Base-by-base conservation (phyloP, 2,113 vertebrate genomes). In the Cricetomys ansorgei region DNA sequence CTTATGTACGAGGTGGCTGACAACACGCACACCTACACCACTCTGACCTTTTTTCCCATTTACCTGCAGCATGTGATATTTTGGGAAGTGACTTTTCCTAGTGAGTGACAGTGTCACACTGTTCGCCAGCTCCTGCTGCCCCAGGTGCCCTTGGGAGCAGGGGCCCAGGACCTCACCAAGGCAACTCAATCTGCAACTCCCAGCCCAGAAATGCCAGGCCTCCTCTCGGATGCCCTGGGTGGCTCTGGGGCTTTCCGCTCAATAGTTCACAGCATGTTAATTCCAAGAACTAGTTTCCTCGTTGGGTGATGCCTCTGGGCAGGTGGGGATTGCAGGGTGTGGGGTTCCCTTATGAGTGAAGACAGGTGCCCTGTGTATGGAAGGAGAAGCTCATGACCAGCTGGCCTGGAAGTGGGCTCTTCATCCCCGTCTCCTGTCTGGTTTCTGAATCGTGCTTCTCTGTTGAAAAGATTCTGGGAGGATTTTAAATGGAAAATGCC, bases 81-180 rank as follows among this genome's bases (percentile, higher is more conserved):
- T 96, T 95, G 92, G 97, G 97, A 97, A 95, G 94, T 97, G 97
- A 97, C 97, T 97, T 96, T 93, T 97, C 97, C 27, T 50, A 43
- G 37, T 92, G 92, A 96, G 88, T 94, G 96, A 92, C 90, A 2
- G 75, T 57, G 93, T 94, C 93, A 81, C 48, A 5, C 40, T 17
- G 72, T 93, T 89, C 2, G 0, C 86, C 12, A 4, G 83, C 69
- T 53, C 34, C 8, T 0, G 13, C n/a, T 0, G 25, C 83, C 67
- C 70, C 0, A 29, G 80, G 43, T 1, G 29, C 88, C 90, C 73
- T 57, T 0, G 0, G 62, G 81, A 94, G 91, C 81, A 27, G 72
- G 80, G 12, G 37, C 81, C 16, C 5, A 9, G 11, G 85, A 55
- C 89, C 94, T 69, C 50, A 2, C 77, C 7, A 0, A 1, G 53